Evolutionary conservation across 2,888 invertebrate genomes (phyloP).

Genomic region (Labia minor): DNA sequence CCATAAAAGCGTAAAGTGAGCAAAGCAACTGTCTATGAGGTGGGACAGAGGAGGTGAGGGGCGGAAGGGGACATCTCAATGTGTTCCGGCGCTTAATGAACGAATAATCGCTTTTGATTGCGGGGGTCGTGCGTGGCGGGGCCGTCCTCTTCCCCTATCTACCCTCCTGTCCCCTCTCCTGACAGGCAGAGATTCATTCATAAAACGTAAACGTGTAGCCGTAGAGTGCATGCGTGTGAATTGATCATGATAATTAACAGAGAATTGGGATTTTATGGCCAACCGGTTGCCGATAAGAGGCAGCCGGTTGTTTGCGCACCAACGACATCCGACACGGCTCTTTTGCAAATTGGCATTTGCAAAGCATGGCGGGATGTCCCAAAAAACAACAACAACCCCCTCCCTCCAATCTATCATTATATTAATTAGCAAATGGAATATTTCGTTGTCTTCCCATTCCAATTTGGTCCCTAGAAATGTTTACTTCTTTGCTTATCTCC

Average conservation of each 20-base stretch:
- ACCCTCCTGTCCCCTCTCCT: neutral
- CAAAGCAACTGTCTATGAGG: no score
- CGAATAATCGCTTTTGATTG: constrained; percentile 13
- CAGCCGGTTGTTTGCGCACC: neutral
- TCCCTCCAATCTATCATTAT: no score
- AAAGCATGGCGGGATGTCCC: no score
- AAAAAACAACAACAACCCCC: no score
- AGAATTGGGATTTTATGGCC: neutral
- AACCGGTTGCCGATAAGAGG: constrained; percentile 3
- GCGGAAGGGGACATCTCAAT: neutral
- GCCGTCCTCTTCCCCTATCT: neutral
- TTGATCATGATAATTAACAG: neutral
- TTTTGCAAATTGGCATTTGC: no score
- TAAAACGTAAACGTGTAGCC: neutral
- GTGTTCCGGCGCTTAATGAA: neutral
- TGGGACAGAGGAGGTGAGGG: neutral
- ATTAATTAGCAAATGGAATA: no score
- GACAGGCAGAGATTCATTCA: neutral
- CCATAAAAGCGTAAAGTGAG: no score
- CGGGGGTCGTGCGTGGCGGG: neutral
- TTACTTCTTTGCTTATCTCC: no score
- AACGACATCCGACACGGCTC: no score
- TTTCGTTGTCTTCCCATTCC: no score
- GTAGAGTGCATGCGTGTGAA: neutral
- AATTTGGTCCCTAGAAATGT: no score